A percentile compares a stretch with the other conserved stretches of the same genome.
phyloP scores from a whole-genome alignment of 2,797 vertebrate species.

The Gobionotothen gibberifrons region DNA sequence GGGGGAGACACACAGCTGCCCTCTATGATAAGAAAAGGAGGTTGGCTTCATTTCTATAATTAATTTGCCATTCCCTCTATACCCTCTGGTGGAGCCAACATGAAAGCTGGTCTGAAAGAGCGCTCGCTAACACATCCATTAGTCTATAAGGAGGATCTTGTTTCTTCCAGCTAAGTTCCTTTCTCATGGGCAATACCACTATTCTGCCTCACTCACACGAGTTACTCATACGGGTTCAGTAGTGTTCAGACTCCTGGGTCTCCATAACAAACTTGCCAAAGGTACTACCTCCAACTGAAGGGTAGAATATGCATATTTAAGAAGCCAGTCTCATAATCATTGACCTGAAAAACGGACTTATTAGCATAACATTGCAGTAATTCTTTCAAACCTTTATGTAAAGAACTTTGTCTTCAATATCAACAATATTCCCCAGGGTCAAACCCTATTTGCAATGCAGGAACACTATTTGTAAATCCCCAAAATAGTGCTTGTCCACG shows the following conservation, averaged over 20 bases:
- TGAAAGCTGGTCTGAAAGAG: slow-evolving; percentile 83
- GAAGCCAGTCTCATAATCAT: slow-evolving; percentile 57
- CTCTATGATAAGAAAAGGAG: slow-evolving; percentile 78
- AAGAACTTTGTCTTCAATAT: slow-evolving; percentile 32
- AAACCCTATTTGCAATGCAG: slow-evolving; percentile 59
- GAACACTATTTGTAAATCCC: slow-evolving; percentile 60
- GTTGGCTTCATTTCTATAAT: slow-evolving; percentile 83
- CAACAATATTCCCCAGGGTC: slow-evolving; percentile 33
- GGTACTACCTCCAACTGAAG: slow-evolving; percentile 65
- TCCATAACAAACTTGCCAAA: slow-evolving; percentile 66
- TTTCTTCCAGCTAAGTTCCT: slow-evolving; percentile 79
- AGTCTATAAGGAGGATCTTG: slow-evolving; percentile 82
- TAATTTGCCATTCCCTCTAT: slow-evolving; percentile 83
- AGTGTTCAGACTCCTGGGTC: slow-evolving; percentile 67
- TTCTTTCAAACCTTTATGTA: slow-evolving; percentile 15
- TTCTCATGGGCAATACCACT: slow-evolving; percentile 73
- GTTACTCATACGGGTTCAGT: slow-evolving; percentile 73
- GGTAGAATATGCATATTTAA: slow-evolving; percentile 71
- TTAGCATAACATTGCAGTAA: slow-evolving; percentile 22
- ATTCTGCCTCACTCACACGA: slow-evolving; percentile 64
- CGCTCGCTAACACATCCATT: slow-evolving; percentile 79
- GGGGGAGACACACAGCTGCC: slow-evolving; percentile 68
- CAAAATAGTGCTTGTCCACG: slow-evolving; percentile 66
- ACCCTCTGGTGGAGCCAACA: slow-evolving; percentile 84
- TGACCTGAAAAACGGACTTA: slow-evolving; percentile 60